A percentile compares a stretch with the other conserved stretches of the same genome.
Conservation (phyloP, 2,113 vertebrate species). For the Romanogobio albipinnatus region DNA sequence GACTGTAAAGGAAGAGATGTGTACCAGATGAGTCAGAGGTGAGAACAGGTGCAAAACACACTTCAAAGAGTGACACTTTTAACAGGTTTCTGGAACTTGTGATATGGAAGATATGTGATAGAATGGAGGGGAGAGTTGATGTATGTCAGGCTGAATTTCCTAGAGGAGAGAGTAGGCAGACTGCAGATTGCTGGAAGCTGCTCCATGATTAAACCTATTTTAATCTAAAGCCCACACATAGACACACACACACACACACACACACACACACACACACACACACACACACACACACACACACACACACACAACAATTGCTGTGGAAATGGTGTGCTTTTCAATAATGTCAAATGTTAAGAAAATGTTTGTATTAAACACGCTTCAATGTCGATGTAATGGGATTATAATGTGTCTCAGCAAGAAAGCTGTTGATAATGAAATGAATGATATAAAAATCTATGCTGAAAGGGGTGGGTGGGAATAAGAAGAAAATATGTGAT, state of each 20-base stretch:
- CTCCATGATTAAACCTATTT: slow-evolving; percentile 54
- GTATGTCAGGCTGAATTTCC: slow-evolving; percentile 35
- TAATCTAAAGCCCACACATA: slow-evolving; percentile 48
- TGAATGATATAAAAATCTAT: no score
- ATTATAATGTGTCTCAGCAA: neutral
- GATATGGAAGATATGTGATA: slow-evolving; percentile 26
- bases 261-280: slow-evolving; percentile 3
- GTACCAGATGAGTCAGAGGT: slow-evolving; percentile 11
- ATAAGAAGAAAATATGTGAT: neutral
- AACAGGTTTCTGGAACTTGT: neutral
- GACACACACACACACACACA: slow-evolving; percentile 35
- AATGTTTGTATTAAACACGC: neutral
- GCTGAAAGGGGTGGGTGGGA: neutral
- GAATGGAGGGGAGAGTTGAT: slow-evolving; percentile 11
- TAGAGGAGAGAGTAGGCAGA: slow-evolving; percentile 47
- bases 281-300: slow-evolving; percentile 28
- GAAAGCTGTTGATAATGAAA: slow-evolving; percentile 1
- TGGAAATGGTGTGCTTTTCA: neutral
- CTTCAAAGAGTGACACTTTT: neutral
- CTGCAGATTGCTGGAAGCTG: slow-evolving; percentile 52
- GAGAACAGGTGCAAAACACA: neutral
- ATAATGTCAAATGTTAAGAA: neutral
- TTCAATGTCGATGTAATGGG: neutral
- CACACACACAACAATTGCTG: neutral
- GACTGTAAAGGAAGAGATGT: neutral